Evolutionary conservation across 1,140 invertebrate genomes (phyloP).

Genomic region (Mycetomoellerius zeteki): DNA sequence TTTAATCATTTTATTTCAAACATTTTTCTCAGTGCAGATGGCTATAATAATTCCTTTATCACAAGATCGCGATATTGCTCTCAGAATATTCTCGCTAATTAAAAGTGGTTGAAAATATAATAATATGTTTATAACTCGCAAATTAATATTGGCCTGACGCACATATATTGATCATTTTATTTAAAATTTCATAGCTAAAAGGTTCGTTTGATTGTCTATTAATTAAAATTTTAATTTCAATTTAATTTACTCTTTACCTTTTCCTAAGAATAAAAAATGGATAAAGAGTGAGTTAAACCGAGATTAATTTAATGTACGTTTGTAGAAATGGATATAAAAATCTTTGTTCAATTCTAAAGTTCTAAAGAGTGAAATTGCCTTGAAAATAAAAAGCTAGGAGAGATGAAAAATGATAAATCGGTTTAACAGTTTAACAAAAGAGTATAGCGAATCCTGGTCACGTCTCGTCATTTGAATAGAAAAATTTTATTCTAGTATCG

Average conservation of each 20-base stretch:
- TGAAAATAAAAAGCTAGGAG: neutral
- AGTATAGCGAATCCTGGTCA: neutral
- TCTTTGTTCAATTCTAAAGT: neutral
- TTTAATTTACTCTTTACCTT: too few species aligned
- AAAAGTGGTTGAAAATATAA: neutral
- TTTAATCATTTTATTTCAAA: too few species aligned
- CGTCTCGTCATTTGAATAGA: neutral
- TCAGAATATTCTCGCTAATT: neutral
- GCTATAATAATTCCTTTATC: neutral
- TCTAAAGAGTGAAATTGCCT: neutral
- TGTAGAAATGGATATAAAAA: neutral
- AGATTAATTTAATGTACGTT: too few species aligned
- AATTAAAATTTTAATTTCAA: too few species aligned
- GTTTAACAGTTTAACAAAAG: slow-evolving; percentile 19
- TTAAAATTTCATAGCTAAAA: neutral
- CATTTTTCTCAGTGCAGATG: neutral
- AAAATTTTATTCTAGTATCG: neutral
- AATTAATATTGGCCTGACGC: too few species aligned
- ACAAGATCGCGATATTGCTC: neutral
- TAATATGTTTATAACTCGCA: neutral
- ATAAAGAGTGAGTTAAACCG: too few species aligned
- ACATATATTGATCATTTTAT: too few species aligned
- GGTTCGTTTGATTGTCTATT: neutral
- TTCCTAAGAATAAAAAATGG: too few species aligned
- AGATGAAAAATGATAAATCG: neutral